These are phyloP conservation scores for Drosophila neutralis DNA, from an alignment of 2,888 invertebrate species.

Conservation along the genomic window DNA sequence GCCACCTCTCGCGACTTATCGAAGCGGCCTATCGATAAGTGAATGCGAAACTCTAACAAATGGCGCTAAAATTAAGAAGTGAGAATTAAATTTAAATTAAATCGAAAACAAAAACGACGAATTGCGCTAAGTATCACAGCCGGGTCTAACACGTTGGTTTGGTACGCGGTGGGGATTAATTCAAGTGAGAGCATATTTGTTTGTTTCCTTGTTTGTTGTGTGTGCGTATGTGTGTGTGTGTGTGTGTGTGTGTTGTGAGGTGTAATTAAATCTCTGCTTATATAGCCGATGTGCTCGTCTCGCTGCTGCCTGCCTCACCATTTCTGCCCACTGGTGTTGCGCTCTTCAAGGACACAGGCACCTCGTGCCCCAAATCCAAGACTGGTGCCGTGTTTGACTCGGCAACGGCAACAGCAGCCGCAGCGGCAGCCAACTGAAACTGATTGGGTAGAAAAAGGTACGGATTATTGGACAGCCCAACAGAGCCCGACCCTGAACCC, in stretches of 20 bases:
- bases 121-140: conserved; percentile 85
- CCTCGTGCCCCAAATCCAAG: conserved; percentile 60
- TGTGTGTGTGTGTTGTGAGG: conserved; percentile 17
- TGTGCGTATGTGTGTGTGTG: conserved; percentile 10
- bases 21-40: conserved; percentile 41
- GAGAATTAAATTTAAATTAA: conserved; percentile 40
- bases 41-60: conserved; percentile 46
- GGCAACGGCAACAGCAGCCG: conserved; percentile 71
- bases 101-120: conserved; percentile 61
- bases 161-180: conserved; percentile 52
- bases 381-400: conserved; percentile 53
- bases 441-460: conserved; percentile 84
- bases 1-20: conserved; percentile 39
- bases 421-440: conserved; percentile 82
- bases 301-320: conserved; percentile 56
- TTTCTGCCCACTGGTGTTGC: conserved; percentile 54
- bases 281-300: conserved; percentile 36
- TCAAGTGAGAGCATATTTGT: conserved; percentile 34
- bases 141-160: conserved; percentile 84
- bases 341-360: conserved; percentile 50
- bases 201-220: conserved; percentile 8
- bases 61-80: conserved; percentile 54
- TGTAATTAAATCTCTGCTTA: conserved; percentile 29
- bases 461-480: conserved; percentile 61
- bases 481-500: conserved; percentile 12